Evolutionary conservation across 2,888 invertebrate genomes (phyloP).

Genomic region (Apodemia zela): DNA sequence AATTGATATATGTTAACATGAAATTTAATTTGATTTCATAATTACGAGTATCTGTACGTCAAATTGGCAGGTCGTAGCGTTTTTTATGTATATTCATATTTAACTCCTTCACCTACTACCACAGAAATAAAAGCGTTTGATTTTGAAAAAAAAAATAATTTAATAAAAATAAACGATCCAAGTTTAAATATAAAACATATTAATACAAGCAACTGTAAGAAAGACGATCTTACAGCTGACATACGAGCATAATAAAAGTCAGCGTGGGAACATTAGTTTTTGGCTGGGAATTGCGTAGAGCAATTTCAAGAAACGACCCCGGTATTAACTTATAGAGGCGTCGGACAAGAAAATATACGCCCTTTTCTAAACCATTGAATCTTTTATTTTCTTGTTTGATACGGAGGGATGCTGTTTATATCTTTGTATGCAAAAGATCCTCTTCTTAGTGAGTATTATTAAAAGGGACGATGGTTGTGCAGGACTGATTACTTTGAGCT

Average conservation of each 20-base stretch:
- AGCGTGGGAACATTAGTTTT: constrained; percentile 32
- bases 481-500: background rate
- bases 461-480: background rate
- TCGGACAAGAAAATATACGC: constrained; percentile 37
- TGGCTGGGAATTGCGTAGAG: constrained; percentile 16
- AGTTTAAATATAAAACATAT: constrained; percentile 2
- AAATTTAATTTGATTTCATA: too few relatives aligned
- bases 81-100: too few relatives aligned
- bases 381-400: constrained; percentile 23
- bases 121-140: too few relatives aligned
- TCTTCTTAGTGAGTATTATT: background rate
- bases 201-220: constrained; percentile 11
- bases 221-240: constrained; percentile 5
- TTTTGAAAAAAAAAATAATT: too few relatives aligned
- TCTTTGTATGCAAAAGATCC: background rate
- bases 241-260: constrained; percentile 44
- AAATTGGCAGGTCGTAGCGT: too few relatives aligned
- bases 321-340: constrained; percentile 39
- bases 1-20: too few relatives aligned
- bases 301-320: constrained; percentile 19
- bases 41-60: too few relatives aligned
- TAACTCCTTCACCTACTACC: too few relatives aligned
- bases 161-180: too few relatives aligned
- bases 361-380: constrained; percentile 35
- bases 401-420: background rate